Evolutionary conservation across 2,888 invertebrate species (phyloP).

Genomic region (Argyra leucocephala): DNA sequence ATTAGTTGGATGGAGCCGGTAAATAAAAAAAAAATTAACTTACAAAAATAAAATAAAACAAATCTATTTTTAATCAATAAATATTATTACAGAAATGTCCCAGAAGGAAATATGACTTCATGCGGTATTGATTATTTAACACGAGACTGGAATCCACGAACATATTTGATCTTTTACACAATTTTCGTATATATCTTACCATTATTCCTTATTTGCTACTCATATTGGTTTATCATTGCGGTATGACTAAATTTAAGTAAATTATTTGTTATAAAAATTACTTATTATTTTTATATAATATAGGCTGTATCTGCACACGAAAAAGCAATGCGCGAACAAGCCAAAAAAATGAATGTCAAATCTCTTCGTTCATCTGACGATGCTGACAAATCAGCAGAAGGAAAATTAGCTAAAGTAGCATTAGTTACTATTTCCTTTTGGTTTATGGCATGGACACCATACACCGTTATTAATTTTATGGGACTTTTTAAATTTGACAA

Average conservation of each 20-base stretch:
- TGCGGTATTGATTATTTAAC: constrained; percentile 81
- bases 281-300: neutral
- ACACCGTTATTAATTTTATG: constrained; percentile 69
- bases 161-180: constrained; percentile 72
- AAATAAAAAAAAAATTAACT: constrained; percentile 44
- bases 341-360: constrained; percentile 88
- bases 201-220: constrained; percentile 69
- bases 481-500: constrained; percentile 67
- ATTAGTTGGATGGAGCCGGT: constrained; percentile 79
- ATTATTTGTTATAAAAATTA: neutral
- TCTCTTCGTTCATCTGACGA: constrained; percentile 72
- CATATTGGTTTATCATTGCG: constrained; percentile 80
- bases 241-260: constrained; percentile 42
- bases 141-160: constrained; percentile 64
- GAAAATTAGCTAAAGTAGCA: constrained; percentile 81
- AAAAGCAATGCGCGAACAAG: constrained; percentile 78
- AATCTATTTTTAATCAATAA: neutral
- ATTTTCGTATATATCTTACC: constrained; percentile 69
- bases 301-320: constrained; percentile 77
- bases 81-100: constrained; percentile 61
- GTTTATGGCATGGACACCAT: constrained; percentile 91
- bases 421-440: constrained; percentile 81
- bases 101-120: constrained; percentile 88
- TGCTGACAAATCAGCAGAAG: constrained; percentile 70
- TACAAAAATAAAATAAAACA: neutral